These are phyloP conservation scores for Sterrhoptilus dennistouni DNA, from an alignment of 2,113 vertebrate genomes.

Conservation along the genomic window DNA sequence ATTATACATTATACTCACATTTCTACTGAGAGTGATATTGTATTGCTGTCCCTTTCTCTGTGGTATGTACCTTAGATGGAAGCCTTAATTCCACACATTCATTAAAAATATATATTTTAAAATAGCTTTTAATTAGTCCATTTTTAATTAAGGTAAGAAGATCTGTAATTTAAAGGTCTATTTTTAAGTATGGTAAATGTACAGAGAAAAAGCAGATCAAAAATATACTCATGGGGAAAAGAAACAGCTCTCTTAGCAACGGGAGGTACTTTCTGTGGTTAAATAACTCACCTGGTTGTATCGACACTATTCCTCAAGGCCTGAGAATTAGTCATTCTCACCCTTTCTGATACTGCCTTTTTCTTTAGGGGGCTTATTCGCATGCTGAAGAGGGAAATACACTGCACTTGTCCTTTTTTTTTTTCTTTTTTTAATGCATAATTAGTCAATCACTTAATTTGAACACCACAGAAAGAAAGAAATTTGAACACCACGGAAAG, in stretches of 20 bases:
- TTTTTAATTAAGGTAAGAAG: not conserved
- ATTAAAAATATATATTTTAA: not conserved
- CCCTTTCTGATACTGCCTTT: not conserved
- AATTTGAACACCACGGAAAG: not conserved
- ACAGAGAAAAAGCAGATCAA: not conserved
- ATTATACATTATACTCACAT: not conserved
- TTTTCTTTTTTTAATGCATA: not conserved
- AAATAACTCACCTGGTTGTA: conserved; percentile 9
- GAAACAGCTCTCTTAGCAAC: not conserved
- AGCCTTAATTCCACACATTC: not conserved
- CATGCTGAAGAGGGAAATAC: not conserved
- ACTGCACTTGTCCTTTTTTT: not conserved
- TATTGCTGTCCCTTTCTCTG: not conserved
- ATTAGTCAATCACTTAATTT: not conserved
- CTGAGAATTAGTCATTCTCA: not conserved
- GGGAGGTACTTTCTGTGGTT: conserved; percentile 27
- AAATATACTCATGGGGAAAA: not conserved
- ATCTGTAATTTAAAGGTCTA: not conserved
- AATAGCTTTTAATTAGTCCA: not conserved
- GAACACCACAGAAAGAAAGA: not conserved
- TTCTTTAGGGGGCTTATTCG: accelerated
- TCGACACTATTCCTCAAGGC: not conserved
- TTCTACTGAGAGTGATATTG: not conserved
- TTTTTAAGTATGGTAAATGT: not conserved
- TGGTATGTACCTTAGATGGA: not conserved